A percentile compares a stretch with the other conserved stretches of the same genome.
These are phyloP conservation scores for Gymnoscopelus braueri DNA, from an alignment of 2,797 vertebrate species.

Conservation along the genomic window DNA sequence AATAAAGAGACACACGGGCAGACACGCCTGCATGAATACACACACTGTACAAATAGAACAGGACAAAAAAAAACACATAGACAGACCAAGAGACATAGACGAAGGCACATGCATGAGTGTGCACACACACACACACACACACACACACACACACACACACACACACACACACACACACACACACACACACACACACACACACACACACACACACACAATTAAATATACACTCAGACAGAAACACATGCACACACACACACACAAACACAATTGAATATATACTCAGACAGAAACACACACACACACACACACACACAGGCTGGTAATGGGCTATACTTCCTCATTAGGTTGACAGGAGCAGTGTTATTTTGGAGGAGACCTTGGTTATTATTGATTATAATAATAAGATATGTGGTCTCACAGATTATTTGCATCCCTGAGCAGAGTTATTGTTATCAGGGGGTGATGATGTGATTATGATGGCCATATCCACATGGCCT, in stretches of 20 bases:
- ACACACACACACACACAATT: neutral
- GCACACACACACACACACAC: constrained; percentile 23
- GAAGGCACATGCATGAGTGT: neutral
- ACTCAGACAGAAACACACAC: too few species aligned
- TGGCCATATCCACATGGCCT: constrained; percentile 74
- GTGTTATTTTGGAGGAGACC: constrained; percentile 52
- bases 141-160: constrained; percentile 26
- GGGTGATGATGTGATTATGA: constrained; percentile 74
- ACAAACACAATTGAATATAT: too few species aligned
- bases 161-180: constrained; percentile 25
- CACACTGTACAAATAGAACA: neutral
- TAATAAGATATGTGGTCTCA: constrained; percentile 82
- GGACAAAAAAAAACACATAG: neutral
- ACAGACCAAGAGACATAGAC: neutral
- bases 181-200: constrained; percentile 5
- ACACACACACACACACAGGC: constrained; percentile 38
- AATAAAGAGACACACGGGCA: neutral
- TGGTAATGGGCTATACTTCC: constrained; percentile 68
- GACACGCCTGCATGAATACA: neutral
- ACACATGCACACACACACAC: neutral
- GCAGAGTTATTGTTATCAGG: constrained; percentile 80
- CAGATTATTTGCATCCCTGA: constrained; percentile 83
- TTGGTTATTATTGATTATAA: constrained; percentile 81
- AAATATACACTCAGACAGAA: too few species aligned
- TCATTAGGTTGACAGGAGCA: constrained; percentile 70